Percentiles rank a stretch among this genome's conserved stretches.
phyloP scores from a whole-genome alignment of 1,140 invertebrate species.

The Parasteatoda tepidariorum region DNA sequence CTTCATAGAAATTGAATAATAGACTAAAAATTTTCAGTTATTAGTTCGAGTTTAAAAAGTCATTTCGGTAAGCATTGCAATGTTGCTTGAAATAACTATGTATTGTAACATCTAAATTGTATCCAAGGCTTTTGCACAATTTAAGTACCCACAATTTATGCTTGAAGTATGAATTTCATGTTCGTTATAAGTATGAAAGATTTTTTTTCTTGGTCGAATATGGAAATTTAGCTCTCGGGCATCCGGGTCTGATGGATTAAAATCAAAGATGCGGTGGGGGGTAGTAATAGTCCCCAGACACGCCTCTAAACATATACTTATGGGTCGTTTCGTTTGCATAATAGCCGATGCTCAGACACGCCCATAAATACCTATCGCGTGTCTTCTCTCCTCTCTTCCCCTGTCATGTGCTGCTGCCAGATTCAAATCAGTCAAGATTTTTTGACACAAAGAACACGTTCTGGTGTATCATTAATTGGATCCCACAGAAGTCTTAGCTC shows the following conservation, averaged over 20 bases:
- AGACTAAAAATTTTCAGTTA: too few relatives aligned
- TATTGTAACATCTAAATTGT: too few relatives aligned
- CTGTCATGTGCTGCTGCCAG: background rate
- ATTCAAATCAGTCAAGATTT: constrained; percentile 26
- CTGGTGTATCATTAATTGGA: constrained; percentile 7
- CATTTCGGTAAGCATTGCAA: too few relatives aligned
- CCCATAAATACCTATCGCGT: constrained; percentile 30
- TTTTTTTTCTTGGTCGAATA: too few relatives aligned
- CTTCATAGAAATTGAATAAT: too few relatives aligned
- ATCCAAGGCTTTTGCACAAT: too few relatives aligned
- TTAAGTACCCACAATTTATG: too few relatives aligned
- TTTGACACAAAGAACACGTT: constrained; percentile 31
- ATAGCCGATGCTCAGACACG: constrained; percentile 20
- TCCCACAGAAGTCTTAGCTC: constrained; percentile 15
- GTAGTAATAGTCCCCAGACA: background rate
- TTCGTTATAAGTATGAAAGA: too few relatives aligned
- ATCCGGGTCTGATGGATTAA: constrained; percentile 13
- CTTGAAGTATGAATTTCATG: too few relatives aligned
- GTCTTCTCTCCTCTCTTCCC: background rate
- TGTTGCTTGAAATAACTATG: too few relatives aligned
- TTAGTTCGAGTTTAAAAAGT: too few relatives aligned
- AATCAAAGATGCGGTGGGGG: background rate
- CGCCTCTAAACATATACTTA: constrained; percentile 30
- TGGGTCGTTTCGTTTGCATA: constrained; percentile 31
- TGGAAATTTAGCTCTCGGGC: background rate